phyloP scores from a whole-genome alignment of 2,888 invertebrate genomes.

The Plagodis dolabraria region DNA sequence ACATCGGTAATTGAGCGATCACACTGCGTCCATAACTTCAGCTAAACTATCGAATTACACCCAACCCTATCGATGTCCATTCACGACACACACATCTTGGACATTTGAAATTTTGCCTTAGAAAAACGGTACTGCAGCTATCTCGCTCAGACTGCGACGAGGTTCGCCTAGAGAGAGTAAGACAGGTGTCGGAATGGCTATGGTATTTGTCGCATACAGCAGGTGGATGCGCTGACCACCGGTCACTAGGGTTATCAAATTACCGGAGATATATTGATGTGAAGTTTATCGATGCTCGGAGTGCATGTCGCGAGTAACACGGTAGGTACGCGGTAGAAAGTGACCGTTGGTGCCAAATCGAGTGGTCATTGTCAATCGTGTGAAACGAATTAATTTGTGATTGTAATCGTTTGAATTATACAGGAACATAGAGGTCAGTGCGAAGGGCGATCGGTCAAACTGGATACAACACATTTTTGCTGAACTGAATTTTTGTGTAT shows the following conservation, averaged over 20 bases:
- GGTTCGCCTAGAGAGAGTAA: slow-evolving; percentile 32
- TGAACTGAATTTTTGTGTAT: too few relatives aligned
- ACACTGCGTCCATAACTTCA: slow-evolving; percentile 67
- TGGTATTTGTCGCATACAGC: slow-evolving; percentile 46
- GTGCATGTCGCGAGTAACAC: slow-evolving; percentile 68
- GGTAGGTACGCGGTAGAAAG: slow-evolving; percentile 49
- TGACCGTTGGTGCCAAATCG: slow-evolving; percentile 62
- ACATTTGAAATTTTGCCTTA: slow-evolving; percentile 51
- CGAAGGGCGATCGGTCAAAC: slow-evolving; percentile 54
- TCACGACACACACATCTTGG: slow-evolving; percentile 45
- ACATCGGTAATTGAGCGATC: slow-evolving; percentile 80
- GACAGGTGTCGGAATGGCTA: slow-evolving; percentile 45
- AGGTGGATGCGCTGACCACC: slow-evolving; percentile 76
- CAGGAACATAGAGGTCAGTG: slow-evolving; percentile 58
- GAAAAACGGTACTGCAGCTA: slow-evolving; percentile 41
- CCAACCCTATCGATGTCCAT: slow-evolving; percentile 63
- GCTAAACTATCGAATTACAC: slow-evolving; percentile 73
- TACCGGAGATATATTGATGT: slow-evolving; percentile 63
- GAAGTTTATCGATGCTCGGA: slow-evolving; percentile 66
- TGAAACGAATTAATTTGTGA: slow-evolving; percentile 75
- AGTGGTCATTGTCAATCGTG: slow-evolving; percentile 65
- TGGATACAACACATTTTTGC: slow-evolving; percentile 32
- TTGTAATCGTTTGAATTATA: slow-evolving; percentile 69
- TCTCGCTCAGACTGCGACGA: slow-evolving; percentile 41
- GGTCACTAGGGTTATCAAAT: slow-evolving; percentile 74